Base-by-base conservation (phyloP, 2,888 invertebrate genomes). In the Sturmia bella region DNA sequence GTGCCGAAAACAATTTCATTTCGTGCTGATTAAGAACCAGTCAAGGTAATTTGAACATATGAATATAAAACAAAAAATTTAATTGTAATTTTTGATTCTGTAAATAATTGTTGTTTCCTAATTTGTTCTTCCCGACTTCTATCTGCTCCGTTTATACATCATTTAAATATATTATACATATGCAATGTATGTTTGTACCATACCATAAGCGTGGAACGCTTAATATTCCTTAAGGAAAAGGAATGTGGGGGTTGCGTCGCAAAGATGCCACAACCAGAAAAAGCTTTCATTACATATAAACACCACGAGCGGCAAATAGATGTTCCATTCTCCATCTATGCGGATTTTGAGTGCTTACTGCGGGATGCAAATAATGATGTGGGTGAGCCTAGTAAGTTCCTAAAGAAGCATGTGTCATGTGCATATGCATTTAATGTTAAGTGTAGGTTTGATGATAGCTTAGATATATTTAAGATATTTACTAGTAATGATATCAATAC, bases 21-120 rank as follows among this genome's bases (percentile, higher is more conserved):
- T 7, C 9, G 15, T 45, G 9, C 15, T 45, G 2, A 45, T 45
- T 6, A 45, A n/a, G 17, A 45, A 45, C 7, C n/a, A 15, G 9
- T 45, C 45, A 45, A 45, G 45, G 45, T 45, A 45, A 45, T n/a
- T 45, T 45, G n/a, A 27, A 27, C n/a, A n/a, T n/a, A n/a, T n/a
- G n/a, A 27, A 15, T 45, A 6, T 45, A 1, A 9, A 45, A 17
- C 9, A 9, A 7, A 15, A 45, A 2, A 7, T 45, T 4, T 4
- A 27, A 27, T 6, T 27, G 6, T 4, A 4, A 27, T 4, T 27
- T 27, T 27, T 27, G 27, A 3, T 2, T 45, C 15, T 9, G 15
- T 45, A 45, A n/a, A n/a, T n/a, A n/a, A n/a, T n/a, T n/a, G n/a
- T n/a, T n/a, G n/a, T n/a, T n/a, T 50, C 11, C 11, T 50, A 15